phyloP scores from a whole-genome alignment of 2,113 vertebrate genomes.

The Psophia crepitans region DNA sequence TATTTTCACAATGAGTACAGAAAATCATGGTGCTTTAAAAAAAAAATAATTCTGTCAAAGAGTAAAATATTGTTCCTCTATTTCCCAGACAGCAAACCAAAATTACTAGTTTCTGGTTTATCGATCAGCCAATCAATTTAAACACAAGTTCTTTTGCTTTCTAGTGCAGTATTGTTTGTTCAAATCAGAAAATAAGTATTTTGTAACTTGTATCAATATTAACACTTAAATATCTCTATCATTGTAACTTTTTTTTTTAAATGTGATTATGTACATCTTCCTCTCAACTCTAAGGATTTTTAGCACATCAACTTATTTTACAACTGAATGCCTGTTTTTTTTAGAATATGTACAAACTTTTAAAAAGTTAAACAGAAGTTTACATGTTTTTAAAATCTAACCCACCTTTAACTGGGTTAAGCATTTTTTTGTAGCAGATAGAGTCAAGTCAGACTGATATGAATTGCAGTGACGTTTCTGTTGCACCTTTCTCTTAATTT shows the following conservation, averaged over 20 bases:
- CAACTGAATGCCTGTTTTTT: neutral
- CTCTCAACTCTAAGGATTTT: neutral
- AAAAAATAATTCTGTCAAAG: neutral
- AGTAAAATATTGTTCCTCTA: neutral
- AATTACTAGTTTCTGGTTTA: neutral
- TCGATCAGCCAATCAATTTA: neutral
- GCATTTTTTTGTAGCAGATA: slow-evolving; percentile 72
- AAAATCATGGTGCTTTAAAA: neutral
- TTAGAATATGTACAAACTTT: neutral
- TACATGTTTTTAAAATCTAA: neutral
- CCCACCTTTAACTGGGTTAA: slow-evolving; percentile 76
- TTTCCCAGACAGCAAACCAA: neutral
- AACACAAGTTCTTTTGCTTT: neutral
- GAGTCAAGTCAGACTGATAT: slow-evolving; percentile 43
- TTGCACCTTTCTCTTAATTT: slow-evolving; percentile 77
- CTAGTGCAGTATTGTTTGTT: neutral
- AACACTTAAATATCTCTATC: neutral
- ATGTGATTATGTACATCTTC: neutral
- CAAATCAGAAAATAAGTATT: neutral
- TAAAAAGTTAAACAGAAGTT: neutral
- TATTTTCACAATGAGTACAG: neutral
- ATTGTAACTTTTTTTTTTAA: neutral
- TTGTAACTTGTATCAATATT: neutral
- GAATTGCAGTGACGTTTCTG: slow-evolving; percentile 71
- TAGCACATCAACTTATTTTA: neutral